A percentile compares a stretch with the other conserved stretches of the same genome.
phyloP scores from a whole-genome alignment of 35 echinoderm and acorn worm species.

The Heliocidaris erythrogramma region DNA sequence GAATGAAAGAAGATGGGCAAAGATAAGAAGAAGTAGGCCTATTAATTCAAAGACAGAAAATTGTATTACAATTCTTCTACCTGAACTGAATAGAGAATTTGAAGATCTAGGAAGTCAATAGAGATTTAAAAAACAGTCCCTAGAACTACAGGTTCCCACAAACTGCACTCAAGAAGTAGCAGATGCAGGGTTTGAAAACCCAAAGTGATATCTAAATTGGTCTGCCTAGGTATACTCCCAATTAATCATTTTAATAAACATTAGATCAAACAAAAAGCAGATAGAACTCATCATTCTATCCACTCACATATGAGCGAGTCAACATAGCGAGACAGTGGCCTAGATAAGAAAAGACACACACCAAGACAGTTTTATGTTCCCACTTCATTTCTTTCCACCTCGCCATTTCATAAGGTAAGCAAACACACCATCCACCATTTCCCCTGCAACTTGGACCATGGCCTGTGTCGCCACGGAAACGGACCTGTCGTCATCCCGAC shows the following conservation, averaged over 20 bases:
- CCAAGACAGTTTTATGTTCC: not conserved
- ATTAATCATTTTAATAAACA: not conserved
- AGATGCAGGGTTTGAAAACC: not conserved
- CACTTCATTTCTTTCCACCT: not conserved
- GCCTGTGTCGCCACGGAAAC: not conserved
- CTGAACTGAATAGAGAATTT: too few relatives aligned
- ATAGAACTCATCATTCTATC: not conserved
- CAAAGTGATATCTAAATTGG: not conserved
- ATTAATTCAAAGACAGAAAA: too few relatives aligned
- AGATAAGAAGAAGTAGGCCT: too few relatives aligned
- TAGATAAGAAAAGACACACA: slow-evolving; percentile 2
- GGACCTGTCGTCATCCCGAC: not conserved
- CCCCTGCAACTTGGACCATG: not conserved
- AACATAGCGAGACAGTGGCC: not conserved
- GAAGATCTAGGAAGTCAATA: too few relatives aligned
- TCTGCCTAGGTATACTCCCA: not conserved
- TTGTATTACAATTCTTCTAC: not conserved
- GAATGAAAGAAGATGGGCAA: too few relatives aligned
- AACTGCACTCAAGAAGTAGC: not conserved
- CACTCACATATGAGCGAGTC: not conserved
- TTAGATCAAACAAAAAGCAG: not conserved
- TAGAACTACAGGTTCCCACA: not conserved
- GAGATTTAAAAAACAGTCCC: not conserved
- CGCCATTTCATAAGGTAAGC: not conserved
- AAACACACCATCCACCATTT: not conserved